Percentiles rank a stretch among this genome's conserved stretches.
These are phyloP conservation scores for Galendromus occidentalis DNA, from an alignment of 1,140 invertebrate species.

Conservation along the genomic window DNA sequence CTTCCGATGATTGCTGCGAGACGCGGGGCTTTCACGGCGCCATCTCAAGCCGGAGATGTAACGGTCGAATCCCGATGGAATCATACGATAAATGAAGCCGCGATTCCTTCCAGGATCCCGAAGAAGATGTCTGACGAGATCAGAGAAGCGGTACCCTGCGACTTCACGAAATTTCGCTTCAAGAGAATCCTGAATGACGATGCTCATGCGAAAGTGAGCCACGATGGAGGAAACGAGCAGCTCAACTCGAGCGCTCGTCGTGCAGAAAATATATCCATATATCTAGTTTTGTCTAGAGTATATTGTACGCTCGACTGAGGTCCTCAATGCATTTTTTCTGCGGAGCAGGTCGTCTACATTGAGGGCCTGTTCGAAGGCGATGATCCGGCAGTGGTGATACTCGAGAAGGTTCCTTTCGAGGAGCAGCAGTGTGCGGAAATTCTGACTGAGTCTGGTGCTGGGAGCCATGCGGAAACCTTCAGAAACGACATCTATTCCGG, in stretches of 20 bases:
- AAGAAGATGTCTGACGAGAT: neutral
- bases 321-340: too few relatives aligned
- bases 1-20: too few relatives aligned
- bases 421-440: slow-evolving; percentile 38
- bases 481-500: slow-evolving; percentile 72
- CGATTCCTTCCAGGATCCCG: neutral
- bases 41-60: too few relatives aligned
- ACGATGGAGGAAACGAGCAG: too few relatives aligned
- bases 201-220: neutral
- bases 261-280: too few relatives aligned
- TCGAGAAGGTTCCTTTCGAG: slow-evolving; percentile 65
- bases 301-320: too few relatives aligned
- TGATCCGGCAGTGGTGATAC: slow-evolving; percentile 43
- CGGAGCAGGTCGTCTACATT: neutral
- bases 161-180: neutral
- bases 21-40: too few relatives aligned
- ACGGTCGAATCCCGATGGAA: neutral
- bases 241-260: too few relatives aligned
- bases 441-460: slow-evolving; percentile 30
- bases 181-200: neutral
- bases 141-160: neutral
- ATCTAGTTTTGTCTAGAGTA: too few relatives aligned
- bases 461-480: slow-evolving; percentile 37
- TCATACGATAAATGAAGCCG: neutral
- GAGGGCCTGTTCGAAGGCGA: slow-evolving; percentile 27